Percentiles rank a stretch among this genome's conserved stretches.
phyloP scores from a whole-genome alignment of 1,140 invertebrate genomes.

The Drosophila busckii region DNA sequence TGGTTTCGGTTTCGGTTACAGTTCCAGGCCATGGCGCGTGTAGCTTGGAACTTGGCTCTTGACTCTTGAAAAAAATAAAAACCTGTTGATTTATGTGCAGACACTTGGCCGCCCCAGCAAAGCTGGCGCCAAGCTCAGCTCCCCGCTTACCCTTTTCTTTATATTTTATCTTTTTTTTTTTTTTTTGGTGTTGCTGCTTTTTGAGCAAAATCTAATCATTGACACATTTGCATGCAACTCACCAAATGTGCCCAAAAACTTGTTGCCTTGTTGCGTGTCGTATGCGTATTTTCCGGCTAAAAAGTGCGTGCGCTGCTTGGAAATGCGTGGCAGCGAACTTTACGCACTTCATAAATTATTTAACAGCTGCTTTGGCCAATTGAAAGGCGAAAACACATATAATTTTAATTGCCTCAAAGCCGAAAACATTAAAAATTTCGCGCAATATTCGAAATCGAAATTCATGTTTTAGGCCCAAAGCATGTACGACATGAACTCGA shows the following conservation, averaged over 20 bases:
- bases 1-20: not conserved
- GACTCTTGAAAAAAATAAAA: constrained; percentile 8
- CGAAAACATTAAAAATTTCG: too few species aligned
- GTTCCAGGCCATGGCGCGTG: constrained; percentile 14
- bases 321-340: constrained; percentile 62
- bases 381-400: constrained; percentile 39
- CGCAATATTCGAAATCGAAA: too few species aligned
- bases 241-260: constrained; percentile 60
- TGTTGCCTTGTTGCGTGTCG: constrained; percentile 39
- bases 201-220: constrained; percentile 53
- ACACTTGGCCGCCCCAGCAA: constrained; percentile 29
- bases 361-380: constrained; percentile 54
- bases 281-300: constrained; percentile 22
- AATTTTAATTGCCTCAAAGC: constrained; percentile 76
- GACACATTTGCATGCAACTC: constrained; percentile 66
- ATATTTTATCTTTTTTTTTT: too few species aligned
- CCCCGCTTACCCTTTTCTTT: not conserved
- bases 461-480: too few species aligned
- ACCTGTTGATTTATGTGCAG: constrained; percentile 60
- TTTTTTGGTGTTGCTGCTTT: constrained; percentile 6
- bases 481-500: too few species aligned
- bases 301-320: constrained; percentile 61
- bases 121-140: constrained; percentile 28
- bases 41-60: constrained; percentile 19
- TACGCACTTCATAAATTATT: constrained; percentile 76